These are phyloP conservation scores for Apodemia zela DNA, from an alignment of 2,888 invertebrate species.

Conservation along the genomic window DNA sequence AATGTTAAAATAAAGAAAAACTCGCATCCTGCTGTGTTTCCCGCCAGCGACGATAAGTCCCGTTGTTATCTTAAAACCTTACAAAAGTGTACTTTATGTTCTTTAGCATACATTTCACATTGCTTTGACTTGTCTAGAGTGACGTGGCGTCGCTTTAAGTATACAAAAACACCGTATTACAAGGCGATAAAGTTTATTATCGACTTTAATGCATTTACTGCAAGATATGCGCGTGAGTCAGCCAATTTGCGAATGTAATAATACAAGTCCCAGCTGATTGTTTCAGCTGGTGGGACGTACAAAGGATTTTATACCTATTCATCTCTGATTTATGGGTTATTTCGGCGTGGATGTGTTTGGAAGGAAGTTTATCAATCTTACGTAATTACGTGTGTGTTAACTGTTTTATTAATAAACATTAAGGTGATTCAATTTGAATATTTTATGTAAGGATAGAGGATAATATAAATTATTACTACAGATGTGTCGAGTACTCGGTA, in stretches of 20 bases:
- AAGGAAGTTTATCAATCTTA: constrained; percentile 22
- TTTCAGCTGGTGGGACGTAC: constrained; percentile 25
- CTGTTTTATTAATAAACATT: constrained; percentile 3
- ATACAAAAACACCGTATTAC: constrained; percentile 15
- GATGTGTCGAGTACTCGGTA: neutral
- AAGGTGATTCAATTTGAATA: constrained; percentile 1
- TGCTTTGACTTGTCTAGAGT: neutral
- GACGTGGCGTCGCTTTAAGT: neutral
- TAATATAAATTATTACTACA: neutral
- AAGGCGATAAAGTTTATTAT: constrained; percentile 17
- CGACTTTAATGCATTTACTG: neutral
- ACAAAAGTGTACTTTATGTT: neutral
- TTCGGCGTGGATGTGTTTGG: constrained; percentile 15
- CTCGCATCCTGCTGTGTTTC: constrained; percentile 24
- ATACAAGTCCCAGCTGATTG: constrained; percentile 32
- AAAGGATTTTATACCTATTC: constrained; percentile 15
- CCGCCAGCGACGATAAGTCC: constrained; percentile 29
- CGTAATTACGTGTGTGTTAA: constrained; percentile 8
- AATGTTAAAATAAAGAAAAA: constrained; percentile 24
- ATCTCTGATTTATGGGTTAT: neutral
- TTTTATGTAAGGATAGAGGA: neutral
- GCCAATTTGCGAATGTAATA: constrained; percentile 20
- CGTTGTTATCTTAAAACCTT: constrained; percentile 22
- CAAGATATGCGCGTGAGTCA: constrained; percentile 28
- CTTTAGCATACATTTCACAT: neutral